These are phyloP conservation scores for Chelonia mydas DNA, from an alignment of 2,797 vertebrate genomes.

Conservation along the genomic window DNA sequence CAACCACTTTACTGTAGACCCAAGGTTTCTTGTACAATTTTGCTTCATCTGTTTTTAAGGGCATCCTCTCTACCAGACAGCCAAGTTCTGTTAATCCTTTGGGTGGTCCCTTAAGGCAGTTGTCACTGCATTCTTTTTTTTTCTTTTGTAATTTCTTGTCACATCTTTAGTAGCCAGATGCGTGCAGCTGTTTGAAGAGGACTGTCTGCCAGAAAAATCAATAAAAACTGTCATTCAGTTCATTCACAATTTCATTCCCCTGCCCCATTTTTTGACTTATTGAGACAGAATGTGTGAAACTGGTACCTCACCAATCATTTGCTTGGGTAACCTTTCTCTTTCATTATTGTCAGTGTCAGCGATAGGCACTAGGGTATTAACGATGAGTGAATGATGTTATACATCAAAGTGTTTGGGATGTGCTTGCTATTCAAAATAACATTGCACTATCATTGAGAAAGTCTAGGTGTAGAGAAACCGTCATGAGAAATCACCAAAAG, in stretches of 20 bases:
- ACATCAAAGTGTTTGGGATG: background rate
- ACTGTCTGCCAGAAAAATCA: background rate
- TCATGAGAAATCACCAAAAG: background rate
- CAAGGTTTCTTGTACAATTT: slow-evolving; percentile 28
- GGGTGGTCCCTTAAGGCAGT: slow-evolving; percentile 12
- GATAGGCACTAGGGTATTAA: background rate
- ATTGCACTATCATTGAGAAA: background rate
- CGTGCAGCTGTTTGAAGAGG: fast-evolving
- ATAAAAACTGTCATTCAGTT: background rate
- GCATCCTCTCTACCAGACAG: background rate
- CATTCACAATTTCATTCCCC: background rate
- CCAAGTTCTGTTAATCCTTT: slow-evolving; percentile 15
- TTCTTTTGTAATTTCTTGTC: slow-evolving; percentile 33
- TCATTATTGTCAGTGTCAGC: background rate
- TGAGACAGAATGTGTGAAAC: background rate
- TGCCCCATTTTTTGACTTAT: background rate
- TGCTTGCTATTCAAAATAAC: background rate
- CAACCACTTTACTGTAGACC: background rate
- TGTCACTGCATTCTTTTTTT: background rate
- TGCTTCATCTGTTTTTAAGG: background rate
- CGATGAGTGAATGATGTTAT: background rate
- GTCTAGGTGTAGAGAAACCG: background rate
- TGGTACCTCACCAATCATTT: background rate
- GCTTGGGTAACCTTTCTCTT: background rate
- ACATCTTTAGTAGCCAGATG: background rate